Evolutionary conservation across 1,140 invertebrate genomes (phyloP).

Genomic region (Drosophila tropicalis): DNA sequence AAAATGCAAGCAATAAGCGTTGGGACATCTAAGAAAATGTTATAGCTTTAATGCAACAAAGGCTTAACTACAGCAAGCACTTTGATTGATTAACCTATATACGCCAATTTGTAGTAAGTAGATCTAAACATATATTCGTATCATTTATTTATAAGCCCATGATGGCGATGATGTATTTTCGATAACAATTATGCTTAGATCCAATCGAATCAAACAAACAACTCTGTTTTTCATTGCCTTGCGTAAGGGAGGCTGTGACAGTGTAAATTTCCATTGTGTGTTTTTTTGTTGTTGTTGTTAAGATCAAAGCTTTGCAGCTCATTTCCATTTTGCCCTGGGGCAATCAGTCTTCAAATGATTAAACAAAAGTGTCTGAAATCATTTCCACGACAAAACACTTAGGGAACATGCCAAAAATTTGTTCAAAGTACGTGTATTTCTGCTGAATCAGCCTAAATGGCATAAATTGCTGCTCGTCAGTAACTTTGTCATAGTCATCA

Average conservation of each 20-base stretch:
- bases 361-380: constrained; percentile 6
- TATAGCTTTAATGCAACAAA: neutral
- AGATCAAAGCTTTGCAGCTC: constrained; percentile 1
- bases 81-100: neutral
- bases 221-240: too few relatives aligned
- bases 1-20: too few relatives aligned
- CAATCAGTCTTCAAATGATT: constrained; percentile 2
- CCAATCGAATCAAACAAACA: too few relatives aligned
- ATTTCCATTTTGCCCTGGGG: neutral
- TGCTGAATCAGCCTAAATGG: constrained; percentile 13
- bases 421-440: constrained; percentile 10
- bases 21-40: too few relatives aligned
- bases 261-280: too few relatives aligned
- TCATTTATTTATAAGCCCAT: neutral
- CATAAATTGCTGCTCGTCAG: constrained; percentile 1
- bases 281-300: too few relatives aligned
- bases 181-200: too few relatives aligned
- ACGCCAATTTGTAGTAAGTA: too few relatives aligned
- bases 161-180: too few relatives aligned
- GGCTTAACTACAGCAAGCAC: neutral
- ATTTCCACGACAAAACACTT: neutral
- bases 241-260: too few relatives aligned
- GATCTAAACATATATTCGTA: too few relatives aligned
- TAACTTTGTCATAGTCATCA: constrained; percentile 6
- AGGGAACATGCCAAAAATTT: neutral